Base-by-base conservation (phyloP, 2,113 vertebrate genomes). In the Xenopus tropicalis region DNA sequence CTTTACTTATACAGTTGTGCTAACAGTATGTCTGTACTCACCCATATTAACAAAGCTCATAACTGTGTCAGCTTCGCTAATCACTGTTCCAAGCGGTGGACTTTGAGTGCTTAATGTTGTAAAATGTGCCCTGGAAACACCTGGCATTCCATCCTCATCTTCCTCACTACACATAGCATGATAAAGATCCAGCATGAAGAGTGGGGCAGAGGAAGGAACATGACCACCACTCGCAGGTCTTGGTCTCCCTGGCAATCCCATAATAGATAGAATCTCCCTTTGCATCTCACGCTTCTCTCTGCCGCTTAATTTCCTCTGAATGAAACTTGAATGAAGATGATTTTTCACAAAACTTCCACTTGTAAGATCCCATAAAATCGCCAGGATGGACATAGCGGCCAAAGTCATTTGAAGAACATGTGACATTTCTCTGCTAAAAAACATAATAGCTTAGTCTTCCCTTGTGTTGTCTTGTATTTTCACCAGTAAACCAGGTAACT, bases 41-140 rank as follows among this genome's bases (percentile, higher is more conserved):
- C 96, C 95, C 85, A 97, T 74, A 65, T 98, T 98, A 62, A 98
- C 96, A 70, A 98, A 96, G 85, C 96, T 97, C 93, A 98, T 96
- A 78, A 98, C 94, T 0, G 95, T 95, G 88, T 98, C 96, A 0
- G 95, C 93, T 67, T 91, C 90, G 61, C 91, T 94, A 74, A 94
- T 90, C 73, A 91, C 89, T 1, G 88, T 88, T 66, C 92, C 92
- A 19, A 89, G 88, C 14, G 88, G 85, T 0, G 92, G 88, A 0
- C 83, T 88, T 82, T 93, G 90, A 0, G 90, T 88, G 87, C 89
- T 93, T 83, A 93, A 86, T 23, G 90, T 89, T 5, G 93, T 92
- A 24, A 90, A 89, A 6, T 80, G 89, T 69, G 83, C 79, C 0
- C 81, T 74, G 42, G 82, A 89, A 14, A 86, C 85, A 42, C 78